Evolutionary conservation across 2,888 invertebrate species (phyloP).

Genomic region (Rotaria magnacalcarata): DNA sequence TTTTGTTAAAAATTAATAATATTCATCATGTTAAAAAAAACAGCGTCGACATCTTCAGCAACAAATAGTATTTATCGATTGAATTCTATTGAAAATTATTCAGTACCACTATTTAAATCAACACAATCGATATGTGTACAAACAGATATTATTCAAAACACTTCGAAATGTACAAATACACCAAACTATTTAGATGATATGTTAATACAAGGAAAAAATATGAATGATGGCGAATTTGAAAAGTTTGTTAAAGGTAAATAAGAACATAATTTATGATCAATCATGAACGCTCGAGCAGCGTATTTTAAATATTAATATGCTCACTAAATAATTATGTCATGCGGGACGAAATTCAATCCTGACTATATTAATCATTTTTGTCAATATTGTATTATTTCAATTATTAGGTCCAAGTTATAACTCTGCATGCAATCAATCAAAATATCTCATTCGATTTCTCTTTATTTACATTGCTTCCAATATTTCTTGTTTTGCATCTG

Average conservation of each 20-base stretch:
- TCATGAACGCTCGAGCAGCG: too few species aligned
- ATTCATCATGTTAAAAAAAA: background rate
- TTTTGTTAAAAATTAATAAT: too few species aligned
- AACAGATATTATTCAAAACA: background rate
- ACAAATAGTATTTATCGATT: background rate
- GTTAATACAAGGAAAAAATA: conserved; percentile 10
- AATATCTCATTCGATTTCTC: background rate
- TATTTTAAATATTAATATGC: background rate
- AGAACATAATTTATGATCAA: background rate
- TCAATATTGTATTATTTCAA: background rate
- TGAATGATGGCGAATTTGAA: background rate
- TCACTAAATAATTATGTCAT: background rate
- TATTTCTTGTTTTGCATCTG: background rate
- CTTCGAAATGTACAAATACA: background rate
- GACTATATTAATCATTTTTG: background rate
- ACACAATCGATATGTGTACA: background rate
- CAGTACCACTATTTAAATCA: background rate
- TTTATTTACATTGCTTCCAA: background rate
- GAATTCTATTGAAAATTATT: background rate
- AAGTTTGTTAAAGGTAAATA: background rate
- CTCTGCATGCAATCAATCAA: background rate
- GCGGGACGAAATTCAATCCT: background rate
- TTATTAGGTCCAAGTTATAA: background rate
- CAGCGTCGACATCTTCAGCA: background rate
- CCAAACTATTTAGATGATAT: background rate